Evolutionary conservation across 1,140 invertebrate species (phyloP), one percentile per base, ranked within the genome.

Genomic region (Lepidotrigona ventralis): DNA sequence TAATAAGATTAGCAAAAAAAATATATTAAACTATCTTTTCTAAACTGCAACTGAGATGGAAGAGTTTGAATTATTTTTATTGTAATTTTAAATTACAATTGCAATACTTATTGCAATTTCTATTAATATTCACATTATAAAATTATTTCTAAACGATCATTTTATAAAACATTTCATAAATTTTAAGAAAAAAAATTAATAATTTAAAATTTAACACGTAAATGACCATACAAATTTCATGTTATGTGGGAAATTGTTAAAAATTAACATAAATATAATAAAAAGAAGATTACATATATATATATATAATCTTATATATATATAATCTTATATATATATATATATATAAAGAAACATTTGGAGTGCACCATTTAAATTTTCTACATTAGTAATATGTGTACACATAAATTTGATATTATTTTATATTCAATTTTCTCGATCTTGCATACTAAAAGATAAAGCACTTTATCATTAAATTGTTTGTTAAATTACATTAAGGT

Each of bases 71-170:
- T 72, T 77, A 11, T 19, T n/a, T 33, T 73, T 63, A 73, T 63
- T 58, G 26, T 63, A 80, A 26, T 53, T 72, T 17, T 26, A 12
- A 63, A 73, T 80, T 53, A 58, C 33, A 71, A 79, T 71, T 58
- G 29, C 33, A 79, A 56, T 39, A 39, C 19, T 26, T 53, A 39
- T 53, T 54, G 51, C 54, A 19, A 71, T 60, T 60, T 4, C 11
- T 58, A 46, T 14, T 54, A 58, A 71, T 39, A 26, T 26, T 46
- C 39, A 39, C 17, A 54, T 79, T 70, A 26, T 51, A 70, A 79
- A 71, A 54, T 11, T 46, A 1, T 19, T 39, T 54, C 29, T 39
- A 56, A 56, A 68, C 19, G 15, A 70, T 79, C 19, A 46, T 46
- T 21, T 79, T 29, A 56, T 51, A 68, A 66, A 79, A 79, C 11